These are phyloP conservation scores for Elgaria multicarinata DNA, from an alignment of 2,113 vertebrate genomes.

Conservation along the genomic window DNA sequence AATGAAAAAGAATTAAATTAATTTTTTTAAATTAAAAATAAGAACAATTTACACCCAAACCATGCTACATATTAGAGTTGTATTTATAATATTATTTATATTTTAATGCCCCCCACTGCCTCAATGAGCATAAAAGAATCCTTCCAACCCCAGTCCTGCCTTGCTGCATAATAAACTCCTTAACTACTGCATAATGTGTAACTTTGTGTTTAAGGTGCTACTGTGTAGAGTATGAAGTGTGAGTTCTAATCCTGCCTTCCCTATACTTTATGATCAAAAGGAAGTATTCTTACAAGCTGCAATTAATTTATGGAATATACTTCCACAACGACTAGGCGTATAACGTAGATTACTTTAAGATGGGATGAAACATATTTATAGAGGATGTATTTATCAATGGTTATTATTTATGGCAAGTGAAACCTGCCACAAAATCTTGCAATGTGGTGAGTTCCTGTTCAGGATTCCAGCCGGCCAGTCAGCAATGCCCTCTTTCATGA, in stretches of 20 bases:
- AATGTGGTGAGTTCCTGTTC: no score
- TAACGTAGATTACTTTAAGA: not conserved
- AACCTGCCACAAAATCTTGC: no score
- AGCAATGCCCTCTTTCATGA: no score
- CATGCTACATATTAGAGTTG: not conserved
- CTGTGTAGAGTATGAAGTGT: not conserved
- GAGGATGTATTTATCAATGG: not conserved
- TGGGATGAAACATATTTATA: not conserved
- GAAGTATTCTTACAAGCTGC: not conserved
- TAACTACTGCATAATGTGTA: not conserved
- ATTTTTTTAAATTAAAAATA: slow-evolving; percentile 16
- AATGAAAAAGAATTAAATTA: slow-evolving; percentile 9
- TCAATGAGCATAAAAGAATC: not conserved
- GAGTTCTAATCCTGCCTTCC: not conserved
- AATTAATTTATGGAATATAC: not conserved
- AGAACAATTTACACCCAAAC: not conserved
- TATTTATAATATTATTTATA: not conserved
- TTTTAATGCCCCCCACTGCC: not conserved
- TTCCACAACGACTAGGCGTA: not conserved
- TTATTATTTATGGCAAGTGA: no score
- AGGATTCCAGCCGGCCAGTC: no score
- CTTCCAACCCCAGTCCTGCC: not conserved
- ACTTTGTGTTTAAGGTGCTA: not conserved
- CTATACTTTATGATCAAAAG: not conserved
- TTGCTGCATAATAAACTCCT: not conserved